Evolutionary conservation across 2,113 vertebrate species (phyloP), one percentile per base, ranked within the genome.

Genomic region (Channa argus): DNA sequence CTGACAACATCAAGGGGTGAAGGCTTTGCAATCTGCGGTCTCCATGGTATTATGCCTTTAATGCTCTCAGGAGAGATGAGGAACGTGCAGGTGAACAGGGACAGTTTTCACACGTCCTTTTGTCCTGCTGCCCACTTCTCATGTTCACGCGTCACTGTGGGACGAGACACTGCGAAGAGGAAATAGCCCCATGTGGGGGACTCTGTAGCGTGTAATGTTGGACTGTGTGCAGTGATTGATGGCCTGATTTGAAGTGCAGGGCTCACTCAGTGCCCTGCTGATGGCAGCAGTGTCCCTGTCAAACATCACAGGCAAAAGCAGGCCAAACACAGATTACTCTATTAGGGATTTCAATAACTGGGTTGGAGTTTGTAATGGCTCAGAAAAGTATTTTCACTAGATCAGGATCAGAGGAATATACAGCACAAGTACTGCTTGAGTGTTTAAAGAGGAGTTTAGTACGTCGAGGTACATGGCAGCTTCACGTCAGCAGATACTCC

Each of bases 271-370:
- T 8, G 70, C 4, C 77, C 78, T 75, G 83, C 64, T 79, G 83
- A 80, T 77, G 83, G 85, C 81, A 77, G 79, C 70, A 79, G 67
- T 1, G 52, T 41, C 78, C 71, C 66, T 47, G 65, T 53, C 62
- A 24, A 45, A 60, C 14, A 4, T 8, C 63, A 47, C 50, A 44
- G 5, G 34, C 45, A 54, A 74, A 88, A 82, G 52, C 72, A 80
- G 85, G 70, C 37, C 79, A 81, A 56, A 56, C 51, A 51, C 73
- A 88, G 84, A 89, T 86, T 81, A 86, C 15, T 63, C 56, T 11
- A 0, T n/a, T 5, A 39, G 36, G 53, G 53, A 59, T 65, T 74
- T 61, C 54, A 60, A 8, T 41, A 53, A 52, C 53, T 41, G 24
- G 24, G 50, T 79, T 71, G 55, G 52, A 68, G 71, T 77, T 68